These are phyloP conservation scores for Tiliacea aurago DNA, from an alignment of 2,888 invertebrate genomes.

Conservation along the genomic window DNA sequence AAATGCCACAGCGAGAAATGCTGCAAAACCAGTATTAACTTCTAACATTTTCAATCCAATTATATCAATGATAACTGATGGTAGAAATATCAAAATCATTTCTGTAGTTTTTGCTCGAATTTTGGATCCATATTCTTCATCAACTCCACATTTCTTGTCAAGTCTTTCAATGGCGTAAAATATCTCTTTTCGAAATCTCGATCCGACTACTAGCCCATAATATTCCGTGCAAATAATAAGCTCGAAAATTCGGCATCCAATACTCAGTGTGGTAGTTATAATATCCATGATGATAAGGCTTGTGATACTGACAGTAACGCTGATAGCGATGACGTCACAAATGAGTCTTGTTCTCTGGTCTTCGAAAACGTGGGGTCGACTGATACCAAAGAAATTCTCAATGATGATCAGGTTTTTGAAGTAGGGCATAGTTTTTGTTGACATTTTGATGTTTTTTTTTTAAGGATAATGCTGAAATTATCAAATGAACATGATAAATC, in stretches of 20 bases:
- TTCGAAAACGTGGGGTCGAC: constrained; percentile 73
- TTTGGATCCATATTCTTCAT: constrained; percentile 59
- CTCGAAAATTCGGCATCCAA: constrained; percentile 59
- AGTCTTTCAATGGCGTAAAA: constrained; percentile 70
- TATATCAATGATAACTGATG: constrained; percentile 70
- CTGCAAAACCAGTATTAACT: constrained; percentile 50
- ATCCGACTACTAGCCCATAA: constrained; percentile 58
- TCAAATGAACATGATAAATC: background rate
- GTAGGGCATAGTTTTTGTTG: constrained; percentile 57
- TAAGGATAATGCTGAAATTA: background rate
- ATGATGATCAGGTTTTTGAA: constrained; percentile 70
- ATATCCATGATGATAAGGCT: constrained; percentile 62
- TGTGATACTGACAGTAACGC: constrained; percentile 42
- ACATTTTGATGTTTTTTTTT: constrained; percentile 7
- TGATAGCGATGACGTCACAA: constrained; percentile 67
- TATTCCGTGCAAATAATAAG: constrained; percentile 64
- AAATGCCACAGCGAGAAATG: constrained; percentile 69
- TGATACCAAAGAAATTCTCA: constrained; percentile 76
- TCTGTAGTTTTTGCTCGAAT: constrained; percentile 55
- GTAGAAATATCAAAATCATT: constrained; percentile 52
- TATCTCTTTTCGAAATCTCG: constrained; percentile 61
- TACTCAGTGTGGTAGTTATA: constrained; percentile 42
- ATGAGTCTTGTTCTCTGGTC: constrained; percentile 58
- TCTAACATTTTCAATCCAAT: constrained; percentile 65
- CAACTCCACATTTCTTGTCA: constrained; percentile 73